phyloP scores from a whole-genome alignment of 2,113 vertebrate genomes.

The Podarcis cretensis region DNA sequence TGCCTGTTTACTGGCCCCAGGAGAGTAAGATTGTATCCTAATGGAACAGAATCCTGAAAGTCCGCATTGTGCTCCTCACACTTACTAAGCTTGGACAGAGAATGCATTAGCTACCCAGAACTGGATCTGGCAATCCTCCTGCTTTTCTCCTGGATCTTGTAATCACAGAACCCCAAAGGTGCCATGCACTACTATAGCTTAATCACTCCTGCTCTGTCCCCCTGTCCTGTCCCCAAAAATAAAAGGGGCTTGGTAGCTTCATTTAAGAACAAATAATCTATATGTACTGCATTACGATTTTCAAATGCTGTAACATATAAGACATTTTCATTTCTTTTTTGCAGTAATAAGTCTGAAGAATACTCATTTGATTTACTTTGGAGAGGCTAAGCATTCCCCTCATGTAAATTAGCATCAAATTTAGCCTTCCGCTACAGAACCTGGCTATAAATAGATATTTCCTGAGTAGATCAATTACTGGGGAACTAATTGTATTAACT shows the following conservation, averaged over 20 bases:
- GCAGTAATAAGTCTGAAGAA: not conserved
- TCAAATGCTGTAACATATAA: not conserved
- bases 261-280: not conserved
- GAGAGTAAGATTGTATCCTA: not conserved
- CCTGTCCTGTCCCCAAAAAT: not conserved
- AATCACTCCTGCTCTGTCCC: not conserved
- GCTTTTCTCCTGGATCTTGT: not conserved
- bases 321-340: not conserved
- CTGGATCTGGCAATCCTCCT: not conserved
- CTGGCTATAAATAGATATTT: not conserved
- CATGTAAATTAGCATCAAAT: constrained; percentile 23
- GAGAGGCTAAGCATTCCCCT: constrained; percentile 13
- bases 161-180: not conserved
- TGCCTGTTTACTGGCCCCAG: not conserved
- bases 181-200: not conserved
- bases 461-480: not conserved
- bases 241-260: not conserved
- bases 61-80: no score
- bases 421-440: constrained; percentile 8
- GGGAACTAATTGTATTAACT: not conserved
- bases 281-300: not conserved
- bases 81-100: not conserved
- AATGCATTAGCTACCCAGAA: not conserved
- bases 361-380: constrained; percentile 23
- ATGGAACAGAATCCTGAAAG: not conserved